Evolutionary conservation across 1,140 invertebrate species (phyloP).

Genomic region (Drosophila bocki): DNA sequence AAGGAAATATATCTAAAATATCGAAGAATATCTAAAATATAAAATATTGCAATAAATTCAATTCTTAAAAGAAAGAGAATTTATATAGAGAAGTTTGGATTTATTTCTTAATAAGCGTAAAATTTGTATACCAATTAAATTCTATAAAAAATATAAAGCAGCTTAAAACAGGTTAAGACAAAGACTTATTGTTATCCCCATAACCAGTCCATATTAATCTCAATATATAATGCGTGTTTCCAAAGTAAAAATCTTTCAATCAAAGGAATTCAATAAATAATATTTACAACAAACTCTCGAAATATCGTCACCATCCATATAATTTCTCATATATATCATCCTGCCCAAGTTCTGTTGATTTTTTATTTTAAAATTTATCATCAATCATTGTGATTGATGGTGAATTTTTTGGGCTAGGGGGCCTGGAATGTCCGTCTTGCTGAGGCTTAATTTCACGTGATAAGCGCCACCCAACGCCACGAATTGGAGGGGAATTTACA

Average conservation of each 20-base stretch:
- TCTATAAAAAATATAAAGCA: not conserved
- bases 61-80: too few relatives aligned
- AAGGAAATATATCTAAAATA: not conserved
- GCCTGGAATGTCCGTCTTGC: constrained; percentile 9
- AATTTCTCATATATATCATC: constrained; percentile 20
- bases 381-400: constrained; percentile 77
- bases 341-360: constrained; percentile 31
- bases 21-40: too few relatives aligned
- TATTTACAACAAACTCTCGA: constrained; percentile 1
- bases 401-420: constrained; percentile 5
- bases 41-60: too few relatives aligned
- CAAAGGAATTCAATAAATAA: not conserved
- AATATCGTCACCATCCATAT: constrained; percentile 6
- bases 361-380: constrained; percentile 58
- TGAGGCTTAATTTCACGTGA: constrained; percentile 55
- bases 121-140: not conserved
- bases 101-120: not conserved
- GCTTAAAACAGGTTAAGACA: not conserved
- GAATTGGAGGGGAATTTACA: constrained; percentile 12
- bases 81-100: not conserved
- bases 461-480: constrained; percentile 33
- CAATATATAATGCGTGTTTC: not conserved
- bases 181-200: not conserved
- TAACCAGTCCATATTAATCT: not conserved
- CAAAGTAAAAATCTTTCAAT: not conserved